Evolutionary conservation across 2,888 invertebrate species (phyloP), one percentile per base, ranked within the genome.

Genomic region (Sarcophaga subvicina): DNA sequence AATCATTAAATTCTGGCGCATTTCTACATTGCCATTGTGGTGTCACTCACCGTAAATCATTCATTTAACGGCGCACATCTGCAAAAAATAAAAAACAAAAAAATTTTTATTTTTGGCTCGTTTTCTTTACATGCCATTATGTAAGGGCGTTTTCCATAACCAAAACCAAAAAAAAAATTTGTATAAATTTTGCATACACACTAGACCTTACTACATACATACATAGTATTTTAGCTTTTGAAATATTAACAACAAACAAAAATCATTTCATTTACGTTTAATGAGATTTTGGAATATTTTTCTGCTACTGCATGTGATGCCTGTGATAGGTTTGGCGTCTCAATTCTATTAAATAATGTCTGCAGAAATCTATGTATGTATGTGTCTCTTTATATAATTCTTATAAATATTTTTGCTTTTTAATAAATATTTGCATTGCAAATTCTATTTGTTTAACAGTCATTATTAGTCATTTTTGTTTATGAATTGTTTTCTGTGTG

Each of bases 21-120:
- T 64, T 37, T 10, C 8, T 37, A 37, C 37, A 1, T 49, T 17
- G 25, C n/a, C 70, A 76, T 76, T 82, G 76, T 82, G 64, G 25
- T 82, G 76, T 76, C 82, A 82, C 11, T 82, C 76, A 82, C 76
- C 66, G 76, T 77, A 71, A 77, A 71, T 69, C 69, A 71, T 5
- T 45, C 64, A 27, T 25, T 72, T 64, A 64, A 77, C 77, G 17
- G 76, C 45, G 76, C 45, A 25, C 0, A 54, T 82, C 47, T 76
- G 64, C 37, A 37, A 37, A 37, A 37, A 10, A n/a, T n/a, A n/a
- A 6, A 8, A 37, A 37, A 1, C 2, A 73, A 83, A 77, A 66
- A 77, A 45, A 64, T 76, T 37, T 10, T 14, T 72, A 22, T 63
- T 63, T 63, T 20, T 25, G 22, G 25, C 63, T 37, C 63, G 59